A percentile compares a stretch with the other conserved stretches of the same genome.
These are phyloP conservation scores for Pogona vitticeps DNA, from an alignment of 2,113 vertebrate genomes.

Conservation along the genomic window DNA sequence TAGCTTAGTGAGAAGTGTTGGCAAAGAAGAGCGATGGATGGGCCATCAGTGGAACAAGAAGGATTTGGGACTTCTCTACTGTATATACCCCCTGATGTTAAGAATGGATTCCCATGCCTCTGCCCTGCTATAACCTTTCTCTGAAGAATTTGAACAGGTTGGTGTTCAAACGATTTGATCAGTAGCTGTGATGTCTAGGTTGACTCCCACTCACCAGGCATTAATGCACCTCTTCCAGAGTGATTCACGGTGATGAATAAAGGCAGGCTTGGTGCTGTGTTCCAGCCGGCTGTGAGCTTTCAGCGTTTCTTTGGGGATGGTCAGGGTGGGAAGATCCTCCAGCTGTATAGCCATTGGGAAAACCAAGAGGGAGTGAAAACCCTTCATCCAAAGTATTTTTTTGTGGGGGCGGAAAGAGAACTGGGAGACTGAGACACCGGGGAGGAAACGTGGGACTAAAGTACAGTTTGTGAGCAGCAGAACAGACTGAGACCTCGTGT, in stretches of 20 bases:
- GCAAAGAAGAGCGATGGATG: background rate
- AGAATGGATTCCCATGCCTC: background rate
- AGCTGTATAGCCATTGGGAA: conserved; percentile 70
- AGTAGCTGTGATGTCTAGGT: background rate
- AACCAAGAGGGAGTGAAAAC: background rate
- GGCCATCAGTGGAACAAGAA: background rate
- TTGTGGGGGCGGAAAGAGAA: background rate
- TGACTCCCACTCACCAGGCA: conserved; percentile 78
- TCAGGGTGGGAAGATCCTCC: conserved; percentile 78
- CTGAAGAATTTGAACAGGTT: background rate
- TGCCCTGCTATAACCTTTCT: too few species aligned
- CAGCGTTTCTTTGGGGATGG: conserved; percentile 84
- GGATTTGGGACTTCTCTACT: background rate
- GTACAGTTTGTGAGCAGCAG: background rate
- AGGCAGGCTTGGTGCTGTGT: conserved; percentile 85
- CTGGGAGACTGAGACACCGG: background rate
- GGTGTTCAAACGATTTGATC: background rate
- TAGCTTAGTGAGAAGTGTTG: background rate
- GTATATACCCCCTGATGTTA: background rate
- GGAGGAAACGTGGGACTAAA: background rate
- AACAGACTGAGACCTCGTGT: too few species aligned
- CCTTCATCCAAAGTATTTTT: background rate
- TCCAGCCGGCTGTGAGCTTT: conserved; percentile 87
- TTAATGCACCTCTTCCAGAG: conserved; percentile 91
- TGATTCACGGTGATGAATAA: conserved; percentile 88